phyloP scores from a whole-genome alignment of 2,113 vertebrate genomes.

The Euleptes europaea region DNA sequence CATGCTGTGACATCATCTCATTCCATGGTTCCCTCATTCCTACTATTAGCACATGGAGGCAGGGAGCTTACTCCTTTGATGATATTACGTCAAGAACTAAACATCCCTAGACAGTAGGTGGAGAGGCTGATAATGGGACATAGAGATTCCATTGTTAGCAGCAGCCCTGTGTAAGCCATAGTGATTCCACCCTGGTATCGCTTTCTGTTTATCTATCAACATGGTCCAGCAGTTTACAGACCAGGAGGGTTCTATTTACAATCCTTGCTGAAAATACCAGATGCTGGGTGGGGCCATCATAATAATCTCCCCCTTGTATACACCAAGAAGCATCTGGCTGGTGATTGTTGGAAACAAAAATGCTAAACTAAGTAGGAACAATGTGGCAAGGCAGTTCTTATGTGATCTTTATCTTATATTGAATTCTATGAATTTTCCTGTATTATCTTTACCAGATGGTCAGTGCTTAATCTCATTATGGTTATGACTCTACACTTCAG shows the following conservation, averaged over 20 bases:
- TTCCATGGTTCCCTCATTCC: neutral
- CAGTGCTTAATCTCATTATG: slow-evolving; percentile 7
- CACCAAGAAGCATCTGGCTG: neutral
- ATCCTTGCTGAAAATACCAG: neutral
- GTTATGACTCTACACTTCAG: slow-evolving; percentile 3
- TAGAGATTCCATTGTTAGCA: neutral
- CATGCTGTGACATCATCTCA: neutral
- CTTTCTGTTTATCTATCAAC: neutral
- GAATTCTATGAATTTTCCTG: neutral
- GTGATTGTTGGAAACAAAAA: neutral
- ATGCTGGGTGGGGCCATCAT: neutral
- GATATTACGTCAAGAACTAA: neutral
- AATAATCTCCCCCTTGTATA: neutral
- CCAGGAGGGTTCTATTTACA: neutral
- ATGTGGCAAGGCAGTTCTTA: neutral
- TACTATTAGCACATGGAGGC: neutral
- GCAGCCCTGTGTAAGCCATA: neutral
- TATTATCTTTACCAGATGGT: neutral
- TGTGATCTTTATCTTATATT: neutral
- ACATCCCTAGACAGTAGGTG: too few relatives aligned
- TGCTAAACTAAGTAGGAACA: neutral
- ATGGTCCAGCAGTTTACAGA: neutral
- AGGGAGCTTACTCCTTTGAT: neutral
- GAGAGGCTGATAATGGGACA: neutral
- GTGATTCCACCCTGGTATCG: neutral